Evolutionary conservation across 2,888 invertebrate genomes (phyloP), one percentile per base, ranked within the genome.

Genomic region (Drosophila eohydei): DNA sequence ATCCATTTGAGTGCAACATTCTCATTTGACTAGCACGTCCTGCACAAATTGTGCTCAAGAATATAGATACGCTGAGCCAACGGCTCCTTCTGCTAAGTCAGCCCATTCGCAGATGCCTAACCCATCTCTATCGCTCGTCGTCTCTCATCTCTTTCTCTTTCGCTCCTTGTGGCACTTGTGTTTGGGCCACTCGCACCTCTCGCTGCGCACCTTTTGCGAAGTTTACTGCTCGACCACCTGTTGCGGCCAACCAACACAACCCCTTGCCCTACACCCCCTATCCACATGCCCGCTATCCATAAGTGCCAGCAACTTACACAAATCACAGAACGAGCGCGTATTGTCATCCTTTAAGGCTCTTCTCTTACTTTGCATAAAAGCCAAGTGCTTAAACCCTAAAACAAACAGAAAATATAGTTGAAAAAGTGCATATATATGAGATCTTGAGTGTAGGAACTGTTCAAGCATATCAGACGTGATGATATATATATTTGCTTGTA

Each of bases 1-100:
- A 52, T 65, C 48, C 68, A 73, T 55, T 56, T 64, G n/a, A 9
- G 56, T 41, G 68, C 41, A 74, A 32, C 60, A 48, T 41, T 58
- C 64, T 48, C 28, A 63, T 74, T 68, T 73, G 68, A 44, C 57
- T 46, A 28, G 40, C 38, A 43, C 51, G 59, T 63, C 51, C 59
- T 63, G 58, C 41, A 32, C 41, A 26, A 54, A 51, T 34, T 50
- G 44, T 1, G 3, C 51, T 26, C 21, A 4, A 28, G 50, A 36
- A 56, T 50, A 26, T 14, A 36, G 12, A 44, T 5, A 30, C 30
- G 26, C 11, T 40, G 16, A 44, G 41, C 51, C 48, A 16, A 14
- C 38, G 43, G 14, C 38, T 36, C 32, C 41, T 41, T 62, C 32
- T 46, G 61, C 21, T 36, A 43, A 64, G n/a, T 48, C 30, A 46